Conservation (phyloP, 2,797 vertebrate species). For the Halcyon smyrnensis region DNA sequence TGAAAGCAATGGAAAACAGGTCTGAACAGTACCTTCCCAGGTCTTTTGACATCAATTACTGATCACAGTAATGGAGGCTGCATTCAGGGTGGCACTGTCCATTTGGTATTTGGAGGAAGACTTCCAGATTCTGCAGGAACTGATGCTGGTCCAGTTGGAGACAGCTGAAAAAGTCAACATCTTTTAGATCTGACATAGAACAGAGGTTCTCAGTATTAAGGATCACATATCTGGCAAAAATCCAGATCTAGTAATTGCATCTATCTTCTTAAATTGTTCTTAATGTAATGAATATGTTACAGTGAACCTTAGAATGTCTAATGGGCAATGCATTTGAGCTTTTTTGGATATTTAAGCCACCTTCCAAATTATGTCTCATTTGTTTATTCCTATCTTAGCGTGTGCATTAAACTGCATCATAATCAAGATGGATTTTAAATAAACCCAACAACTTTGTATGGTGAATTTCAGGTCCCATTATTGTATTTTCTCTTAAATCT, state of each 20-base stretch:
- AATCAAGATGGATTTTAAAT: neutral
- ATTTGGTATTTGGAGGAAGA: neutral
- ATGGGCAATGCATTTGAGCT: neutral
- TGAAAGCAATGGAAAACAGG: neutral
- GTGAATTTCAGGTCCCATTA: neutral
- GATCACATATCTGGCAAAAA: neutral
- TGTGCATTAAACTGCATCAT: neutral
- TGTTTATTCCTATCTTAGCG: neutral
- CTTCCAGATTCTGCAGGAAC: neutral
- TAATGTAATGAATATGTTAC: slow-evolving; percentile 55
- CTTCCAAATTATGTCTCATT: neutral
- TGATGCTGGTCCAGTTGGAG: neutral
- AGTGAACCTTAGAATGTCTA: slow-evolving; percentile 29
- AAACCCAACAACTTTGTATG: neutral
- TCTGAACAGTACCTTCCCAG: neutral
- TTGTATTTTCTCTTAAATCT: neutral
- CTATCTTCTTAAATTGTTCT: slow-evolving; percentile 45
- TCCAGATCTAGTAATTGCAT: slow-evolving; percentile 3
- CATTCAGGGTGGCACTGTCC: neutral
- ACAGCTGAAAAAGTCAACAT: neutral
- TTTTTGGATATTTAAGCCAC: slow-evolving; percentile 27
- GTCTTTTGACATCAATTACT: neutral
- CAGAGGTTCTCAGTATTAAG: neutral
- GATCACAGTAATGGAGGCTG: neutral
- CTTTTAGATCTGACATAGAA: slow-evolving; percentile 18